These are phyloP conservation scores for Dendroctonus ponderosae DNA, from an alignment of 1,140 invertebrate species.

Conservation along the genomic window DNA sequence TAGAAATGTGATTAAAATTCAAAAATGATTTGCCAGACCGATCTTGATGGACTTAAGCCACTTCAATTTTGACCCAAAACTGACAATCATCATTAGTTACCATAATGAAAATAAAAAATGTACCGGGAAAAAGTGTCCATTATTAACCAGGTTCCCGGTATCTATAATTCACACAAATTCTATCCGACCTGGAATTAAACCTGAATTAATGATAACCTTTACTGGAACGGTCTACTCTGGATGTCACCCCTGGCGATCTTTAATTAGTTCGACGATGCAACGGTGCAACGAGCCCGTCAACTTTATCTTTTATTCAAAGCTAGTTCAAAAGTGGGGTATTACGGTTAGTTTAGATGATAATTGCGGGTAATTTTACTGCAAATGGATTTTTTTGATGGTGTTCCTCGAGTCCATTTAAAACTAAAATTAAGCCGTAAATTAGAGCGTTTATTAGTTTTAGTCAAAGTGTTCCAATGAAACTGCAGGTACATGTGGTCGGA, in stretches of 20 bases:
- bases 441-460: too few species aligned
- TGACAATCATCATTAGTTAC: too few species aligned
- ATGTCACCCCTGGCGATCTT: constrained; percentile 6
- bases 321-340: not conserved
- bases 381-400: not conserved
- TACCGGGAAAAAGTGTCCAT: not conserved
- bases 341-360: constrained; percentile 4
- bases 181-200: constrained; percentile 19
- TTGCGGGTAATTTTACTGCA: not conserved
- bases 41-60: too few species aligned
- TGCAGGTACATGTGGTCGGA: too few species aligned
- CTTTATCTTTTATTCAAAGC: constrained; percentile 1
- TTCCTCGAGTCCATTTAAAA: too few species aligned
- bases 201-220: constrained; percentile 20
- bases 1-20: too few species aligned
- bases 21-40: too few species aligned
- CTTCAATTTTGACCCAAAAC: too few species aligned
- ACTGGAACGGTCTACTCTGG: constrained; percentile 13
- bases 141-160: not conserved
- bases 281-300: constrained; percentile 3
- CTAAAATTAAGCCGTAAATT: too few species aligned
- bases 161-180: constrained; percentile 24
- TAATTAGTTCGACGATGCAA: constrained; percentile 7
- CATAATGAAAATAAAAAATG: too few species aligned
- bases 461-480: too few species aligned